Evolutionary conservation across 2,888 invertebrate genomes (phyloP).

Genomic region (Drymonia ruficornis): DNA sequence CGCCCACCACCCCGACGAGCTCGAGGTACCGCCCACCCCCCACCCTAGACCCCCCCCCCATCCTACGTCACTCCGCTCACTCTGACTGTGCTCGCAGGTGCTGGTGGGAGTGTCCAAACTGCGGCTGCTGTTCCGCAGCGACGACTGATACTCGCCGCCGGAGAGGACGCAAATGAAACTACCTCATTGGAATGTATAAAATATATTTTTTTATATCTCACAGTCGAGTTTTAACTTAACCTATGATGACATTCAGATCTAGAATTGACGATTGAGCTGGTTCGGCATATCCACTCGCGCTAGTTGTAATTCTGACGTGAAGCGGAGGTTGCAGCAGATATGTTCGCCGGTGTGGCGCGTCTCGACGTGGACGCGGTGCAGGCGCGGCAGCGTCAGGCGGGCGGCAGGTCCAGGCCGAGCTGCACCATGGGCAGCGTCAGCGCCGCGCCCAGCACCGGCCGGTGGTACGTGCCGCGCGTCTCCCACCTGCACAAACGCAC

Average conservation of each 20-base stretch:
- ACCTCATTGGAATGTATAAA: not conserved
- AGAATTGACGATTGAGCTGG: too few species aligned
- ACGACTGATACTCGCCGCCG: conserved; percentile 11
- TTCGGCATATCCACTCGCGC: too few species aligned
- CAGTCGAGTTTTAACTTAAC: not conserved
- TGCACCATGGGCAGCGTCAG: conserved; percentile 55
- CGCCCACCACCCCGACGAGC: conserved; percentile 21
- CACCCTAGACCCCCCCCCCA: too few species aligned
- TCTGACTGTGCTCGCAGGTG: conserved; percentile 30
- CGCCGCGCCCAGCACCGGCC: conserved; percentile 54
- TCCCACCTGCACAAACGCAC: conserved; percentile 42
- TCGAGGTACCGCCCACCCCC: conserved; percentile 23
- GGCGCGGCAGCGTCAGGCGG: conserved; percentile 27
- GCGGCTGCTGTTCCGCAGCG: conserved; percentile 40
- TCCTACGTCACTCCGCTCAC: not conserved
- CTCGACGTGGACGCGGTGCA: not conserved
- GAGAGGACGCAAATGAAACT: not conserved
- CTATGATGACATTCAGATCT: not conserved
- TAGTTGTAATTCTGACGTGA: too few species aligned
- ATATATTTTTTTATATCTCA: not conserved
- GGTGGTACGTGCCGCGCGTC: conserved; percentile 52
- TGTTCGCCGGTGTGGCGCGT: too few species aligned
- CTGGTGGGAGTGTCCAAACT: conserved; percentile 44
- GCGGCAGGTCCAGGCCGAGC: conserved; percentile 41
- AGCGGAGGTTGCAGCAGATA: too few species aligned